phyloP scores from a whole-genome alignment of 2,888 invertebrate species.

The Ectemnius cavifrons region DNA sequence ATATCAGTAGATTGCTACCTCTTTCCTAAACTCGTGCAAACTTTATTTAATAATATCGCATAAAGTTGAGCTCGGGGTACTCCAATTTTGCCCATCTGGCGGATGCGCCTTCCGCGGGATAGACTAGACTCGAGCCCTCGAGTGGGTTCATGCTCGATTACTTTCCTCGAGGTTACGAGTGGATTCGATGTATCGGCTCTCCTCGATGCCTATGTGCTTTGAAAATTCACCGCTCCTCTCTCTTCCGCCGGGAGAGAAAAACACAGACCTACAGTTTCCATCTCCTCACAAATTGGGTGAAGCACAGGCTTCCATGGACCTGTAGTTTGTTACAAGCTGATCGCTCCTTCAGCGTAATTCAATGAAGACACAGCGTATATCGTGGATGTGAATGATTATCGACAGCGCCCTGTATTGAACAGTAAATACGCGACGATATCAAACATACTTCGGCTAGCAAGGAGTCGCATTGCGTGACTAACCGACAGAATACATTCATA shows the following conservation, averaged over 20 bases:
- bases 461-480: not conserved
- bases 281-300: constrained; percentile 42
- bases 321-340: constrained; percentile 37
- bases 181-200: constrained; percentile 19
- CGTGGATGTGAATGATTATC: no score
- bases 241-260: not conserved
- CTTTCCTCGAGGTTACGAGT: constrained; percentile 8
- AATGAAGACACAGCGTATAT: no score
- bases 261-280: constrained; percentile 29
- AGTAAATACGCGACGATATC: no score
- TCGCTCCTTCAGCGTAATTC: not conserved
- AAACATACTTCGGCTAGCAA: no score
- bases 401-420: no score
- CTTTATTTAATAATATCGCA: no score
- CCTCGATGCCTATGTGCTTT: constrained; percentile 14
- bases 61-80: not conserved
- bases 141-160: constrained; percentile 18
- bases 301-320: constrained; percentile 34
- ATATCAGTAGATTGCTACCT: no score
- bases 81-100: not conserved
- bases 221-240: constrained; percentile 21
- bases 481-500: not conserved
- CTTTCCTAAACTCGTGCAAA: no score
- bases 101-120: not conserved
- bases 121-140: constrained; percentile 1